These are phyloP conservation scores for Antheraea assamensis DNA, from an alignment of 2,888 invertebrate genomes.

Conservation along the genomic window DNA sequence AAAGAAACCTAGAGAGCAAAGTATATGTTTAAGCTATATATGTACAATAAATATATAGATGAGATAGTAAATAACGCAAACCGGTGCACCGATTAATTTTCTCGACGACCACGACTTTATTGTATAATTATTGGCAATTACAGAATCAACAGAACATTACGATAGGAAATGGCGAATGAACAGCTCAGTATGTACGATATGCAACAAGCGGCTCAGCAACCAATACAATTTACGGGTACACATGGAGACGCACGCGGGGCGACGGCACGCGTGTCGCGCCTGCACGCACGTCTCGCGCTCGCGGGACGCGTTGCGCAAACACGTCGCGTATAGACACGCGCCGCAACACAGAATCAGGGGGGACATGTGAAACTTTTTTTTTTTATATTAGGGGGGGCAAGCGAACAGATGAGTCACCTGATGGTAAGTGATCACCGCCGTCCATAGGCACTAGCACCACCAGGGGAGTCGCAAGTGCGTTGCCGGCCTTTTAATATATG, in stretches of 20 bases:
- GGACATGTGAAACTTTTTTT: conserved; percentile 31
- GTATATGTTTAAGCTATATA: no score
- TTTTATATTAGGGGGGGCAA: neutral
- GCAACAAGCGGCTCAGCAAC: conserved; percentile 94
- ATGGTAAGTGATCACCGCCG: no score
- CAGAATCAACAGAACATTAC: conserved; percentile 56
- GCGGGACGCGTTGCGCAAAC: conserved; percentile 92
- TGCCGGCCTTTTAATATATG: no score
- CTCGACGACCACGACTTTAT: no score
- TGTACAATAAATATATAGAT: no score
- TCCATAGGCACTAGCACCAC: no score
- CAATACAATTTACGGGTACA: conserved; percentile 95
- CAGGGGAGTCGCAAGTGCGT: no score
- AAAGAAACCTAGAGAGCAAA: no score
- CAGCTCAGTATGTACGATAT: conserved; percentile 88
- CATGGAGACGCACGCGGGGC: conserved; percentile 95
- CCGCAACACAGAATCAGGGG: conserved; percentile 31
- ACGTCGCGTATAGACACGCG: conserved; percentile 93
- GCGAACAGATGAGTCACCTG: no score
- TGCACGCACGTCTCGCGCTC: conserved; percentile 94
- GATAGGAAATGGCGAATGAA: conserved; percentile 66
- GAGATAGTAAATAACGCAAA: no score
- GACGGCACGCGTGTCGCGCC: conserved; percentile 92
- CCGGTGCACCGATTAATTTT: no score
- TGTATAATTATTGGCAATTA: conserved; percentile 28